Base-by-base conservation (phyloP, 1,140 invertebrate genomes). In the Drosophila obscura region DNA sequence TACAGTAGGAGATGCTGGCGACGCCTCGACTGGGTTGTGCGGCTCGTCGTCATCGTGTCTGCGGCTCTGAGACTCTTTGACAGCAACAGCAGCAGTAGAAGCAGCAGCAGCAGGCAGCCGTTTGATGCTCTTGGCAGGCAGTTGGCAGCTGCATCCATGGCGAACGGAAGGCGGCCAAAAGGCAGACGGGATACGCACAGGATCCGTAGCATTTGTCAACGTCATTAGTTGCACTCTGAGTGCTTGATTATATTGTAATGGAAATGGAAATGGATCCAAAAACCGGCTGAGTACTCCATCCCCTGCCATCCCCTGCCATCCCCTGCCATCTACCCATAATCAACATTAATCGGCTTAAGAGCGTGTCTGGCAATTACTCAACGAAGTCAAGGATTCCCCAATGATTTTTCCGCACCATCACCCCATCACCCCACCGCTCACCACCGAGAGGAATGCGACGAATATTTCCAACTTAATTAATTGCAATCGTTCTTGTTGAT, bases 41-140 rank as follows among this genome's bases (percentile, higher is more conserved):
- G 45, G 59, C 48, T 44, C 49, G 77, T 63, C 78, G 74, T 62
- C 82, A 68, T 59, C 48, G n/a, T 84, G 80, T 80, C 80, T 85
- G 71, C 45, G 51, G 44, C 41, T 50, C 22, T 77, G 75, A 39
- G 51, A 41, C 44, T 50, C 15, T 28, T 24, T 50, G 77, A 62
- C 61, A 45, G 52, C 35, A 11, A 3, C 31, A 8, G 2, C 31
- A 11, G 31, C 31, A 2, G 19, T 8, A 3, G 2, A 7, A 8
- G 28, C 31, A 35, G 31, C 31, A n/a, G n/a, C n/a, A n/a, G n/a
- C n/a, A n/a, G n/a, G 9, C 35, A 13, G 11, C 11, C 4, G 2
- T 11, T 39, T 39, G 35, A 39, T 2, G 35, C 35, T 39, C 1
- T 46, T 51, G 46, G 49, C 65, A 65, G 48, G 41, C 71, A 74